Base-by-base conservation (phyloP, 2,113 vertebrate genomes). In the Bos javanicus region DNA sequence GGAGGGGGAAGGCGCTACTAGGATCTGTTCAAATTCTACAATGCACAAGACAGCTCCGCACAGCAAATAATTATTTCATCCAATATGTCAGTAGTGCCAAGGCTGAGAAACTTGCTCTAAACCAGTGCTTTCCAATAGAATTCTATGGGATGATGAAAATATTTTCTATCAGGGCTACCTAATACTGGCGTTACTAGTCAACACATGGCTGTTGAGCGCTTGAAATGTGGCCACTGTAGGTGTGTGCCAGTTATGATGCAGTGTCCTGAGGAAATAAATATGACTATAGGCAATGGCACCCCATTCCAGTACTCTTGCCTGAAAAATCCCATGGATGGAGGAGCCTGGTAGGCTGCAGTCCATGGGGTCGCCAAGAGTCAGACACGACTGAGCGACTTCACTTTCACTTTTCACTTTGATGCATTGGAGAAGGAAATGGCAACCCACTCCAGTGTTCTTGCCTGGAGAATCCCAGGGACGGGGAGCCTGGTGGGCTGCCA, bases 281-380 rank as follows among this genome's bases (percentile, higher is more conserved):
- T 33, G 46, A 95, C 76, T 92, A 7, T 36, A 67, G 4, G 33
- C 33, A 19, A 36, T 36, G 62, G 16, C 64, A 21, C 16, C 33
- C 64, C 16, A 67, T 8, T 36, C 64, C 64, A 67, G 33, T 21
- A 21, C 62, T 36, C 33, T 67, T 67, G 33, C 64, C 33, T 36
- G 64, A 17, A 21, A 21, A 67, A 21, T 67, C 64, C 64, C 33
- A 67, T 21, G 64, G 64, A 36, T 0, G 0, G 64, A 21, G 8
- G 33, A 67, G 17, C 64, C 64, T 67, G 33, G 1, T 67, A 0
- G 64, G 33, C 16, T 36, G 64, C 8, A 21, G 17, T 67, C 33
- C 17, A 67, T 21, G 17, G 8, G 4, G 2, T 67, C 2, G 0
- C 2, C 0, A 10, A n/a, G 64, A n/a, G 16, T 36, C 0, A 0